Percentiles rank a stretch among this genome's conserved stretches.
These are phyloP conservation scores for Lycocorax pyrrhopterus DNA, from an alignment of 2,113 vertebrate genomes.

Conservation along the genomic window DNA sequence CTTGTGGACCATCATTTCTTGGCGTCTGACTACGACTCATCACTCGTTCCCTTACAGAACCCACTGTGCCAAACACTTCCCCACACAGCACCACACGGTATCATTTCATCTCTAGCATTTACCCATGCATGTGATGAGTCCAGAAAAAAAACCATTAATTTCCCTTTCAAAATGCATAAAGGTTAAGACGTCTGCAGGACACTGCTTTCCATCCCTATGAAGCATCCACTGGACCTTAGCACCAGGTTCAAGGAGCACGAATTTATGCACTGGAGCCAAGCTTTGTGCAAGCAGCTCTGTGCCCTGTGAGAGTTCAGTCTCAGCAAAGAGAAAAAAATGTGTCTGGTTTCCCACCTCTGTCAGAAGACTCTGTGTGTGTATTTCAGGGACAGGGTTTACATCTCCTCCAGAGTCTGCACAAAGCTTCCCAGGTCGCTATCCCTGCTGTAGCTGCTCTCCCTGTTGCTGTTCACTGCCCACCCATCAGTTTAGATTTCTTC, in stretches of 20 bases:
- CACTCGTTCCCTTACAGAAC: neutral
- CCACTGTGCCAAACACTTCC: neutral
- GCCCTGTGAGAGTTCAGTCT: neutral
- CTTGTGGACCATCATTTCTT: slow-evolving; percentile 2
- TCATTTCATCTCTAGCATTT: neutral
- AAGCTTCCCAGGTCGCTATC: neutral
- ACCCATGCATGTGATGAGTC: neutral
- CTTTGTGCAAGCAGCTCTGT: neutral
- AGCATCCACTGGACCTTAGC: neutral
- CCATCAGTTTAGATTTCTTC: neutral
- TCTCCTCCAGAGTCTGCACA: neutral
- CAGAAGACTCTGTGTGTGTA: neutral
- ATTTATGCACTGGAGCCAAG: neutral
- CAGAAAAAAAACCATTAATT: neutral
- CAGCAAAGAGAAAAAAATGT: neutral
- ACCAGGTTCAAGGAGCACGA: neutral
- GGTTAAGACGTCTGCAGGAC: neutral
- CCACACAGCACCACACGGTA: neutral
- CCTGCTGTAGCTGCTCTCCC: neutral
- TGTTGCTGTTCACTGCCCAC: neutral
- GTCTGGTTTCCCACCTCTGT: neutral
- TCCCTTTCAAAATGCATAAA: neutral
- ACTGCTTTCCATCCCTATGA: neutral
- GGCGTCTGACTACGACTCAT: slow-evolving; percentile 14
- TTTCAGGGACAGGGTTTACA: neutral